Percentiles rank a stretch among this genome's conserved stretches.
Evolutionary conservation across 2,113 vertebrate genomes (phyloP).

Genomic region (Rana temporaria): DNA sequence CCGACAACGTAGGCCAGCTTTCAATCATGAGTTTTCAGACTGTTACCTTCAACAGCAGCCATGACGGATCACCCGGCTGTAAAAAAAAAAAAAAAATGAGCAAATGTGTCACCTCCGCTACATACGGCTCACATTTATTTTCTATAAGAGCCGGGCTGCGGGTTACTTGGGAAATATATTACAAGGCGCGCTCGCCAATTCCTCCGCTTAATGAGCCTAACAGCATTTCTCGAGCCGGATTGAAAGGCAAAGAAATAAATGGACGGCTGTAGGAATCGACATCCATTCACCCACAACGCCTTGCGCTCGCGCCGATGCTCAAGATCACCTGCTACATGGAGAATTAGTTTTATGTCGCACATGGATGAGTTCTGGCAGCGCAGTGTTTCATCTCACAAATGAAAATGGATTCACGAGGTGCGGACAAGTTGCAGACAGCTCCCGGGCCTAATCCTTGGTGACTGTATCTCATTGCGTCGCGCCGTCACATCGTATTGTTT

Average conservation of each 20-base stretch:
- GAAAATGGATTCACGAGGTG: conserved; percentile 32
- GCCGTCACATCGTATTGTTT: background rate
- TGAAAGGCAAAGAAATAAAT: conserved; percentile 50
- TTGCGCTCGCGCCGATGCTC: conserved; percentile 27
- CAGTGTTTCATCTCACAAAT: conserved; percentile 45
- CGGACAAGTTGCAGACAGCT: background rate
- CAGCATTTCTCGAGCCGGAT: conserved; percentile 15
- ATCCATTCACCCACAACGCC: conserved; percentile 47
- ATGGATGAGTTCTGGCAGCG: conserved; percentile 27
- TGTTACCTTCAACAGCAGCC: background rate
- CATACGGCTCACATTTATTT: conserved; percentile 31
- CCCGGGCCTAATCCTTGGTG: background rate
- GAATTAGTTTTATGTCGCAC: conserved; percentile 54
- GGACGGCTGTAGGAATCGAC: conserved; percentile 46
- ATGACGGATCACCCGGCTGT: background rate
- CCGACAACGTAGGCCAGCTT: background rate
- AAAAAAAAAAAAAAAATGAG: background rate
- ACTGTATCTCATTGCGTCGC: background rate
- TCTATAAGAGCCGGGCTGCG: conserved; percentile 21
- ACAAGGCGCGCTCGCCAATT: conserved; percentile 22
- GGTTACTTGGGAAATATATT: conserved; percentile 18
- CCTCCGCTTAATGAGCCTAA: conserved; percentile 49
- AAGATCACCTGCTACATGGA: conserved; percentile 52
- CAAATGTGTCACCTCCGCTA: conserved; percentile 1
- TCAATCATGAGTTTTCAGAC: conserved; percentile 1